Conservation (phyloP, 2,113 vertebrate genomes). For the Gymnorhina tibicen region DNA sequence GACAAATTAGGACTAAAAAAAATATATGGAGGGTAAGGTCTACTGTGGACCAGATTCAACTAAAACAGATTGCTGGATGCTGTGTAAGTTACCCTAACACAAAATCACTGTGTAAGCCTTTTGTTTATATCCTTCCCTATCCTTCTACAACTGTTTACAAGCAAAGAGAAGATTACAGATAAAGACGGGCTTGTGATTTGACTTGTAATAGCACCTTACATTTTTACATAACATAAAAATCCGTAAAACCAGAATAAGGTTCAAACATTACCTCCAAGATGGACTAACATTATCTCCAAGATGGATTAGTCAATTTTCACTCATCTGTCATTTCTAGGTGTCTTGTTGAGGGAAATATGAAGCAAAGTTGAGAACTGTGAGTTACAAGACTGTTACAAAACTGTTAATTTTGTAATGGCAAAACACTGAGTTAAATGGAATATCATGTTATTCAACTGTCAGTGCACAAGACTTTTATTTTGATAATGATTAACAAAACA, state of each 20-base stretch:
- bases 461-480: neutral
- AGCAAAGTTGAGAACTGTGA: neutral
- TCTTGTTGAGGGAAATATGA: neutral
- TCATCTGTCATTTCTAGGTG: neutral
- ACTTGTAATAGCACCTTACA: conserved; percentile 12
- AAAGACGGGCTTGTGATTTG: neutral
- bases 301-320: neutral
- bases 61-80: neutral
- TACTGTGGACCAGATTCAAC: neutral
- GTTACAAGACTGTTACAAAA: neutral
- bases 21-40: neutral
- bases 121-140: neutral
- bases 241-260: neutral
- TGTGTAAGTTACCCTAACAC: neutral
- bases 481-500: neutral
- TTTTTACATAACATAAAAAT: neutral
- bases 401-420: neutral
- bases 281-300: neutral
- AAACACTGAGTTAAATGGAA: neutral
- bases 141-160: neutral
- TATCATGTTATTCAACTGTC: neutral
- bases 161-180: conserved; percentile 25
- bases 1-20: neutral
- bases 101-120: neutral
- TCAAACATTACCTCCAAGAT: neutral